A percentile compares a stretch with the other conserved stretches of the same genome.
These are phyloP conservation scores for Caprella mutica DNA, from an alignment of 2,888 invertebrate species.

Conservation along the genomic window DNA sequence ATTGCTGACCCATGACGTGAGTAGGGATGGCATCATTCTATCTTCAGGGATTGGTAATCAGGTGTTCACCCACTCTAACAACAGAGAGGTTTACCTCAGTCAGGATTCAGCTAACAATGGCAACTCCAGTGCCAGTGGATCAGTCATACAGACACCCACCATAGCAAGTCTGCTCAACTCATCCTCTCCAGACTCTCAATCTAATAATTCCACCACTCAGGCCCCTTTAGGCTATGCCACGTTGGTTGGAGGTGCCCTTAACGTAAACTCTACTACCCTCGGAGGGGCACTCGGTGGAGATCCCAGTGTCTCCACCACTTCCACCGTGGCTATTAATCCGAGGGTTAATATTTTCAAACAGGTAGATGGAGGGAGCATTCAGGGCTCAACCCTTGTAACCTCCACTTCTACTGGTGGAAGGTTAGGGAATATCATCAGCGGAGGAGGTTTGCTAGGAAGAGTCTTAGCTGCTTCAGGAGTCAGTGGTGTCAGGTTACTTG, in stretches of 20 bases:
- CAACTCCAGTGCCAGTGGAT: background rate
- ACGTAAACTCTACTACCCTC: slow-evolving; percentile 20
- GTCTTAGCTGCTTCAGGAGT: slow-evolving; percentile 4
- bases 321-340: slow-evolving; percentile 34
- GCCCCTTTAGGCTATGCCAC: slow-evolving; percentile 35
- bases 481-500: background rate
- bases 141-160: background rate
- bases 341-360: too few relatives aligned
- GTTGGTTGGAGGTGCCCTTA: slow-evolving; percentile 34
- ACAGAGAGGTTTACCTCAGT: background rate
- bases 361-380: too few relatives aligned
- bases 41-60: slow-evolving; percentile 6
- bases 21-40: slow-evolving; percentile 5
- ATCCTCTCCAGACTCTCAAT: background rate
- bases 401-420: too few relatives aligned
- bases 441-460: slow-evolving; percentile 2
- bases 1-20: too few relatives aligned
- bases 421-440: too few relatives aligned
- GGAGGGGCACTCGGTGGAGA: slow-evolving; percentile 31
- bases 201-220: background rate
- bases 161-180: slow-evolving; percentile 1
- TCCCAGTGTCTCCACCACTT: slow-evolving; percentile 19
- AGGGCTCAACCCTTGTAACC: too few relatives aligned
- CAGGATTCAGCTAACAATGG: background rate
- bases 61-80: slow-evolving; percentile 6